Evolutionary conservation across 2,113 vertebrate species (phyloP).

Genomic region (Perca flavescens): DNA sequence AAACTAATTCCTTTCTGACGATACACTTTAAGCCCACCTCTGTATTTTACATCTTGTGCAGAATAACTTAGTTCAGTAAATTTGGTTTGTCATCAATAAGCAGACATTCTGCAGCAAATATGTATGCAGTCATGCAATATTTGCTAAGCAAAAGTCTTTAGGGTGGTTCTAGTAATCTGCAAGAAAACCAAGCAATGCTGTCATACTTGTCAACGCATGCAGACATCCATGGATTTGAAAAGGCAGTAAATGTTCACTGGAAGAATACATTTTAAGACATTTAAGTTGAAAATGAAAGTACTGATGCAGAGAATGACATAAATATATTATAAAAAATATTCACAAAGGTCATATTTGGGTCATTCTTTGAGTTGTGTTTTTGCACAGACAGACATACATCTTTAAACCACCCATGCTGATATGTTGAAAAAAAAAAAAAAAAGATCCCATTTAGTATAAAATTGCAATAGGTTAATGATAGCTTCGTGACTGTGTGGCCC

Average conservation of each 20-base stretch:
- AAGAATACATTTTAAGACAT: neutral
- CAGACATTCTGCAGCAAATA: conserved; percentile 5
- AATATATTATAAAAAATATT: neutral
- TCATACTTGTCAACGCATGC: conserved; percentile 1
- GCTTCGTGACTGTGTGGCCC: conserved; percentile 68
- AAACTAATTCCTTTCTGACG: conserved; percentile 20
- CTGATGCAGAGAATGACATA: neutral
- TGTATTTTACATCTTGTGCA: neutral
- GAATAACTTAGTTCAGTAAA: neutral
- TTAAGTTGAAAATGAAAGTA: neutral
- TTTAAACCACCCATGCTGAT: conserved; percentile 41
- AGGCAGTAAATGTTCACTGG: neutral
- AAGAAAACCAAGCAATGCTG: conserved; percentile 2
- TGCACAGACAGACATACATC: neutral
- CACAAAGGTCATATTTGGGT: neutral
- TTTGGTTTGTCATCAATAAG: neutral
- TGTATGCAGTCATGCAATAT: neutral
- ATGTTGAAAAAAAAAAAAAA: conserved; percentile 17
- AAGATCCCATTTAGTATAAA: conserved; percentile 39
- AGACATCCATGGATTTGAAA: neutral
- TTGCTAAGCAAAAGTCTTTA: conserved; percentile 12
- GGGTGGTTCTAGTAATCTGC: conserved; percentile 2
- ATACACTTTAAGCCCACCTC: neutral
- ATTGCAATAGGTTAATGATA: conserved; percentile 55
- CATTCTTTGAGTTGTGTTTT: neutral